Base-by-base conservation (phyloP, 2,797 vertebrate genomes). In the Hapalemur alaotrensis region DNA sequence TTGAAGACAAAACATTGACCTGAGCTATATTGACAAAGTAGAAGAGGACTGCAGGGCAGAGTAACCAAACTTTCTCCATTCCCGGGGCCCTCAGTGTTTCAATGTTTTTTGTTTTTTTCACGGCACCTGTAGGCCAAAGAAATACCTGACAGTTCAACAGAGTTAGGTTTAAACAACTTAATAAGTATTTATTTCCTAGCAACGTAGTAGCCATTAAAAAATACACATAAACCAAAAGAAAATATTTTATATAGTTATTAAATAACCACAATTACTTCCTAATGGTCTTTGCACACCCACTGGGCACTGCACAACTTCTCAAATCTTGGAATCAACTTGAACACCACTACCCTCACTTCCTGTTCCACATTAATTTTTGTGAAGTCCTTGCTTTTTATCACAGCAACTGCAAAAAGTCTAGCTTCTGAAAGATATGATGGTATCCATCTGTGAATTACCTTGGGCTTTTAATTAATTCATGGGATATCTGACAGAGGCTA, bases 401-500 rank as follows among this genome's bases (percentile, higher is more conserved):
- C 0, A 88, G 32, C n/a, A 90, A 63, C 20, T 57, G 4, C 54
- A 41, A 59, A 93, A 82, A 79, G 41, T 30, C 1, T 1, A 59
- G 15, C 23, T 93, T 82, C 41, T 93, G 76, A 85, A 78, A 88
- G 12, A n/a, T 48, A 67, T 28, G 25, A 59, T 12, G 23, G 23
- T 59, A 59, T 59, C 8, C 30, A 41, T 59, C 23, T 90, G 30
- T 52, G 79, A 75, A 89, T 93, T 70, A 89, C 30, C 30, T 54
- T 63, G 61, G 78, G 23, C 32, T 94, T 93, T 30, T 85, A 35
- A 88, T 79, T 81, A 70, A 95, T 79, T 93, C 38, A 75, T 11
- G 22, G 23, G 28, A 38, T n/a, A n/a, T 73, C 28, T 84, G 46
- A 67, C 18, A 81, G 73, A 83, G 52, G 7, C 13, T 46, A 69